A percentile compares a stretch with the other conserved stretches of the same genome.
phyloP scores from a whole-genome alignment of 2,888 invertebrate genomes.

The Esperia sulphurella region DNA sequence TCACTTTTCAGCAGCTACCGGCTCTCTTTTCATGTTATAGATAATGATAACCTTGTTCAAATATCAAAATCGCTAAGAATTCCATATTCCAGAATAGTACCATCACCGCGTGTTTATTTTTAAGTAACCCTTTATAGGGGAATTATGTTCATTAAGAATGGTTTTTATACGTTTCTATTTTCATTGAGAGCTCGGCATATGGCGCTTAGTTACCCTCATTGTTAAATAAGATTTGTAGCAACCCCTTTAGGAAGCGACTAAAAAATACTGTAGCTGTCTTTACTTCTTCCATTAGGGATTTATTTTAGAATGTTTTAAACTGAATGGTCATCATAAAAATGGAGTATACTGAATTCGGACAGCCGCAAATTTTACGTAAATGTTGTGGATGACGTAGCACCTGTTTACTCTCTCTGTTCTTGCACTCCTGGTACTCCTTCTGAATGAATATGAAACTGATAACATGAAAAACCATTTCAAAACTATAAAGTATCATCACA shows the following conservation, averaged over 20 bases:
- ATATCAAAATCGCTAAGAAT: not conserved
- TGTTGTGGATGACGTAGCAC: too few relatives aligned
- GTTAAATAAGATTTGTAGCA: conserved; percentile 33
- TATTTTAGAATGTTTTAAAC: not conserved
- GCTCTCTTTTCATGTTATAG: too few relatives aligned
- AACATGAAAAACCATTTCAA: too few relatives aligned
- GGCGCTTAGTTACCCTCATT: conserved; percentile 34
- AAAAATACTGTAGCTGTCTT: conserved; percentile 25
- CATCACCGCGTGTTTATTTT: conserved; percentile 48
- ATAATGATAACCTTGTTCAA: too few relatives aligned
- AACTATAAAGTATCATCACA: too few relatives aligned
- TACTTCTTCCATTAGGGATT: not conserved
- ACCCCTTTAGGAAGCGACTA: conserved; percentile 40
- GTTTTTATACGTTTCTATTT: conserved; percentile 70
- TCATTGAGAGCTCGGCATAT: conserved; percentile 42
- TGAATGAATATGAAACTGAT: too few relatives aligned
- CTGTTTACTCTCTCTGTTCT: too few relatives aligned
- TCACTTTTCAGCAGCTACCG: too few relatives aligned
- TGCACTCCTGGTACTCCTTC: too few relatives aligned
- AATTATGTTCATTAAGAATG: conserved; percentile 73
- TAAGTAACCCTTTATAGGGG: conserved; percentile 73
- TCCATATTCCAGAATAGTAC: conserved; percentile 40
- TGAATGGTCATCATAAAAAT: too few relatives aligned
- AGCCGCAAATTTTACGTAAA: too few relatives aligned
- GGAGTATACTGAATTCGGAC: too few relatives aligned